Conservation (phyloP, 2,113 vertebrate genomes). For the Ameiurus melas region DNA sequence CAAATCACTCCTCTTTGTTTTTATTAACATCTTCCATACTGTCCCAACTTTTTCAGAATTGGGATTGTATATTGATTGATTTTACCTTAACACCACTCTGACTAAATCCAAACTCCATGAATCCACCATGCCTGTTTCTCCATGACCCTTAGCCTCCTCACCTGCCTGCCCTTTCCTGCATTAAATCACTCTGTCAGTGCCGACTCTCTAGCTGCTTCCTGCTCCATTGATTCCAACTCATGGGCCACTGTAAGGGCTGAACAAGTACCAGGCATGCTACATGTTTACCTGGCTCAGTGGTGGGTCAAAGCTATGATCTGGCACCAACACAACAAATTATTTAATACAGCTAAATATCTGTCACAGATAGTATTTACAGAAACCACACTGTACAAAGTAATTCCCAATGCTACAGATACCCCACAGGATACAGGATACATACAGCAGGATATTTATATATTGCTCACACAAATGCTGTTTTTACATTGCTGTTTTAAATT, state of each 20-base stretch:
- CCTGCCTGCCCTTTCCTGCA: conserved; percentile 2
- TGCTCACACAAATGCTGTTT: not conserved
- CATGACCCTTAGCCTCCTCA: conserved; percentile 17
- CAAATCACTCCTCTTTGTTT: too few relatives aligned
- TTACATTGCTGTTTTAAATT: not conserved
- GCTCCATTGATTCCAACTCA: conserved; percentile 23
- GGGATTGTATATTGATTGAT: not conserved
- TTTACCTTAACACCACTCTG: not conserved
- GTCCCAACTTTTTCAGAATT: too few relatives aligned
- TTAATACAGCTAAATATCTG: not conserved
- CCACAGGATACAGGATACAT: not conserved
- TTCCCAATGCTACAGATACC: not conserved
- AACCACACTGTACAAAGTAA: not conserved
- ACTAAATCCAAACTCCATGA: not conserved
- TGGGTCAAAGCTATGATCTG: not conserved
- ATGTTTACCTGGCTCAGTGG: not conserved
- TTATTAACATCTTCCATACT: too few relatives aligned
- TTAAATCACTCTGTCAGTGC: conserved; percentile 23
- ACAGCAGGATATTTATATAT: not conserved
- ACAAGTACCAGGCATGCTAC: not conserved
- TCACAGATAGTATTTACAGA: conserved; percentile 16
- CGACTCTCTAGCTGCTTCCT: not conserved
- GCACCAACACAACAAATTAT: not conserved
- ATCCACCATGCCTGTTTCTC: conserved; percentile 9
- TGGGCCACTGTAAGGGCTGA: not conserved